These are phyloP conservation scores for Conchocele bisecta DNA, from an alignment of 2,888 invertebrate genomes.

Conservation along the genomic window DNA sequence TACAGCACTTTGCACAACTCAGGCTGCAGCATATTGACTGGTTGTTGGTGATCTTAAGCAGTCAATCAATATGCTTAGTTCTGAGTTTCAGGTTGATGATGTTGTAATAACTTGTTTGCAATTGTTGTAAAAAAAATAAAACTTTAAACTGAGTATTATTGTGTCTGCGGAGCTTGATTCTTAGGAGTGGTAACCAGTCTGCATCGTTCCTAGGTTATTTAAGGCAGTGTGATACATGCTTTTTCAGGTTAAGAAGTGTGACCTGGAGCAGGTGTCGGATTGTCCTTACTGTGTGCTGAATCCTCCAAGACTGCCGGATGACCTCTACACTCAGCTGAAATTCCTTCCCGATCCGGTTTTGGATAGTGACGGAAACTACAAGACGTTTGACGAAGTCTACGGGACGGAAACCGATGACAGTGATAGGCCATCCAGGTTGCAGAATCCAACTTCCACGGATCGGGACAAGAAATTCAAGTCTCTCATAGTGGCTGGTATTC, in stretches of 20 bases:
- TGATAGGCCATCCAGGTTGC: background rate
- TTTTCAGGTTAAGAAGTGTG: slow-evolving; percentile 20
- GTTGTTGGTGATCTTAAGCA: too few species aligned
- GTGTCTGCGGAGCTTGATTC: too few species aligned
- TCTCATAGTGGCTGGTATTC: slow-evolving; percentile 10
- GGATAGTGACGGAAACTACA: background rate
- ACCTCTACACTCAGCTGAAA: background rate
- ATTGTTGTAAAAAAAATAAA: too few species aligned
- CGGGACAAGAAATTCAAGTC: slow-evolving; percentile 10
- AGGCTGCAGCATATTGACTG: too few species aligned
- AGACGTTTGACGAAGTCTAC: background rate
- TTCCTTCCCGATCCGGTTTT: slow-evolving; percentile 13
- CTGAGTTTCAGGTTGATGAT: too few species aligned
- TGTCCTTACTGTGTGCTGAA: background rate
- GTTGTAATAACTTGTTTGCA: too few species aligned
- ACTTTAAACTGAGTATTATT: too few species aligned
- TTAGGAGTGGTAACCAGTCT: too few species aligned
- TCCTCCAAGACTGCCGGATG: slow-evolving; percentile 3
- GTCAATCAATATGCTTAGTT: too few species aligned
- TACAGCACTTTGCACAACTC: too few species aligned
- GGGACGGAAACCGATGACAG: slow-evolving; percentile 4
- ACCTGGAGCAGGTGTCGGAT: background rate
- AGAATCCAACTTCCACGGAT: background rate
- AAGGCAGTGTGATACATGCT: too few species aligned
- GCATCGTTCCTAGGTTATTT: too few species aligned